These are phyloP conservation scores for Oscheius sp. DNA, from an alignment of 2,888 invertebrate species.

Conservation along the genomic window DNA sequence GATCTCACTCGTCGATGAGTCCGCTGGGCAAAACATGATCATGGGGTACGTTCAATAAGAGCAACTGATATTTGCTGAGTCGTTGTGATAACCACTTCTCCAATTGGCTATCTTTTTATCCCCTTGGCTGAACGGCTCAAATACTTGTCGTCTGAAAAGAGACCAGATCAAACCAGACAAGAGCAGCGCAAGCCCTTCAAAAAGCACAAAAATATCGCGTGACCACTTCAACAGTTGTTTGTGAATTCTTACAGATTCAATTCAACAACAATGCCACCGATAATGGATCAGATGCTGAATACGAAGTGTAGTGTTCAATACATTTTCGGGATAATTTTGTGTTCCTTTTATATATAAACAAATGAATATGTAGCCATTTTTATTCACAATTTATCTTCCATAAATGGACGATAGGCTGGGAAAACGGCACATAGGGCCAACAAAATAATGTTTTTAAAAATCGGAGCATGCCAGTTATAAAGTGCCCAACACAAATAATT, in stretches of 20 bases:
- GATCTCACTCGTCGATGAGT: too few relatives aligned
- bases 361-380: slow-evolving; percentile 1
- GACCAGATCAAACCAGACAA: slow-evolving; percentile 4
- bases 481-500: slow-evolving; percentile 21
- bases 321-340: neutral
- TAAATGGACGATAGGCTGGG: slow-evolving; percentile 6
- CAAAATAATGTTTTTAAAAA: slow-evolving; percentile 19
- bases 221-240: neutral
- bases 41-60: too few relatives aligned
- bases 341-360: neutral
- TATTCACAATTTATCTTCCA: slow-evolving; percentile 13
- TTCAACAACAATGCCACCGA: neutral
- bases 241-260: neutral
- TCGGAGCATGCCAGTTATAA: slow-evolving; percentile 26
- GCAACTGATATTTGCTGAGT: too few relatives aligned
- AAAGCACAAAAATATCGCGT: slow-evolving; percentile 4
- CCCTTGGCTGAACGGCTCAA: too few relatives aligned
- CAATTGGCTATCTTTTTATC: too few relatives aligned
- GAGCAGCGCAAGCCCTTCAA: slow-evolving; percentile 2
- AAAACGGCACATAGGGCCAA: slow-evolving; percentile 20
- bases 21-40: too few relatives aligned
- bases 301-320: neutral
- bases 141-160: too few relatives aligned
- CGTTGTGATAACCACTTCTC: too few relatives aligned
- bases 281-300: neutral